Evolutionary conservation across 2,888 invertebrate genomes (phyloP).

Genomic region (Drosophila multiciliata): DNA sequence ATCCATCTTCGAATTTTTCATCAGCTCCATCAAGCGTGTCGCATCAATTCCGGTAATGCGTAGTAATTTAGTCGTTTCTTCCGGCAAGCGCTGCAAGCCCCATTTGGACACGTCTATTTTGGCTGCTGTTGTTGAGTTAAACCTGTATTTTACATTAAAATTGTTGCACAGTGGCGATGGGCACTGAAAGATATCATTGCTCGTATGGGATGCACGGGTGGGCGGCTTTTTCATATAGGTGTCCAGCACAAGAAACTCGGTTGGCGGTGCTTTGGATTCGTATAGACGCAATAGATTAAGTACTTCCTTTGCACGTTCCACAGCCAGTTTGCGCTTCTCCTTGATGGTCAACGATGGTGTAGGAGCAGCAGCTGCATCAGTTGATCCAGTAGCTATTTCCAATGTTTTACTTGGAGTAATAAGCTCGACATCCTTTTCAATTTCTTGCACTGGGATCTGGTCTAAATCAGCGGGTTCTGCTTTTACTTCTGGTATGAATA

Average conservation of each 20-base stretch:
- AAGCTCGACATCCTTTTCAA: slow-evolving; percentile 24
- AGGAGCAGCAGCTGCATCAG: too few relatives aligned
- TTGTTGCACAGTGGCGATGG: slow-evolving; percentile 66
- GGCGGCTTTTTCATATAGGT: slow-evolving; percentile 53
- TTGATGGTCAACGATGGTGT: neutral
- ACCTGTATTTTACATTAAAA: slow-evolving; percentile 58
- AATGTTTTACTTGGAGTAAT: slow-evolving; percentile 20
- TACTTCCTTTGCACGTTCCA: slow-evolving; percentile 39
- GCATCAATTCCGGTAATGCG: slow-evolving; percentile 55
- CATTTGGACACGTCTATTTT: slow-evolving; percentile 48
- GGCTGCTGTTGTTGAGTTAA: slow-evolving; percentile 52
- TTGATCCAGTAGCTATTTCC: neutral
- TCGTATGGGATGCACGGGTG: slow-evolving; percentile 7
- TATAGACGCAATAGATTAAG: slow-evolving; percentile 21
- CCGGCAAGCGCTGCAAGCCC: slow-evolving; percentile 54
- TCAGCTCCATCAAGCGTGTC: slow-evolving; percentile 38
- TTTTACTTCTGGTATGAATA: neutral
- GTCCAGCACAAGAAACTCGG: slow-evolving; percentile 56
- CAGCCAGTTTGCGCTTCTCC: slow-evolving; percentile 46
- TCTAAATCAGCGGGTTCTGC: slow-evolving; percentile 8
- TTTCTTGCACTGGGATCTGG: slow-evolving; percentile 11
- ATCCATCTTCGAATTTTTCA: slow-evolving; percentile 34
- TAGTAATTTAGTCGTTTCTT: slow-evolving; percentile 39
- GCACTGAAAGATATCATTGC: slow-evolving; percentile 43
- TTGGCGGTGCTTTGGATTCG: slow-evolving; percentile 7